phyloP scores from a whole-genome alignment of 2,113 vertebrate species.

The Theristicus caerulescens region DNA sequence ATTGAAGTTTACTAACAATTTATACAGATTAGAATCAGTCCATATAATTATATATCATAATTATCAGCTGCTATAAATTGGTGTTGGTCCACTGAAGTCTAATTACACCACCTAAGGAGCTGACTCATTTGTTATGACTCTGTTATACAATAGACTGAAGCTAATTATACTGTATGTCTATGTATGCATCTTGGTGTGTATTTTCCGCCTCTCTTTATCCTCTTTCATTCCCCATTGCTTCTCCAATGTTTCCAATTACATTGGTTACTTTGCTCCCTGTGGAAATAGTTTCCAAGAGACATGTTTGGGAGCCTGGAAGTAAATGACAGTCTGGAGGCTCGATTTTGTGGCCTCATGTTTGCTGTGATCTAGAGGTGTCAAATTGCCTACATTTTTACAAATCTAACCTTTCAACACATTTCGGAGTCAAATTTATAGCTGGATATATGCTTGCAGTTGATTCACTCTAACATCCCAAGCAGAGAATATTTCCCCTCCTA shows the following conservation, averaged over 20 bases:
- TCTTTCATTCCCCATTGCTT: conserved; percentile 30
- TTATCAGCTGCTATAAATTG: conserved; percentile 47
- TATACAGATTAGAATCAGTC: conserved; percentile 44
- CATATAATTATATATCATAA: conserved; percentile 48
- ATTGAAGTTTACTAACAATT: conserved; percentile 46
- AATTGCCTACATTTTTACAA: conserved; percentile 57
- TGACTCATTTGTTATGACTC: conserved; percentile 65
- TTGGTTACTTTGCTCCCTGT: conserved; percentile 2
- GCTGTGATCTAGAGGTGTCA: conserved; percentile 41
- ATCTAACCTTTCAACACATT: conserved; percentile 53
- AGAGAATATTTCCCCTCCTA: not conserved
- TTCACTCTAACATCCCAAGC: not conserved
- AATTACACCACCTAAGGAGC: conserved; percentile 62
- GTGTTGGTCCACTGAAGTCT: conserved; percentile 18
- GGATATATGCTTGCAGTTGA: not conserved
- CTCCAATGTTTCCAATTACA: conserved; percentile 50
- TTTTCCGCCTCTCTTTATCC: conserved; percentile 32
- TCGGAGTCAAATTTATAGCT: conserved; percentile 23
- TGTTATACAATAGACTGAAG: conserved; percentile 46
- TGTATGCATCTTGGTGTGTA: conserved; percentile 15
- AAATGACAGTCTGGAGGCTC: not conserved
- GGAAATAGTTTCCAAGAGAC: conserved; percentile 47
- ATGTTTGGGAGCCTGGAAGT: not conserved
- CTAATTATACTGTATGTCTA: conserved; percentile 39
- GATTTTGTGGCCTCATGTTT: not conserved